A percentile compares a stretch with the other conserved stretches of the same genome.
phyloP scores from a whole-genome alignment of 2,888 invertebrate genomes.

The Lasioglossum pauxillum region DNA sequence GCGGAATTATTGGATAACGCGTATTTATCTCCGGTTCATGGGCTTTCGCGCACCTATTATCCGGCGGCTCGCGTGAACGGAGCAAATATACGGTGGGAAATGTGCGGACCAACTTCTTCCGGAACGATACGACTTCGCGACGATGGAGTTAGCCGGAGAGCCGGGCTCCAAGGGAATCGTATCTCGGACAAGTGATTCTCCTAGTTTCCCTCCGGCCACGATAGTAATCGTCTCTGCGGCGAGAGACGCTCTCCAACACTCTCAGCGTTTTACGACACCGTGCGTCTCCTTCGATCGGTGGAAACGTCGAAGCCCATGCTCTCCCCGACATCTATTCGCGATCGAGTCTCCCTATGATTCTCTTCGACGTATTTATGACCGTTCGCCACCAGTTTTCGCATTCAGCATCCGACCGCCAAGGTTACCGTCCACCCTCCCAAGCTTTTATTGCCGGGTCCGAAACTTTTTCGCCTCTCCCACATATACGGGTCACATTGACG shows the following conservation, averaged over 20 bases:
- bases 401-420: constrained; percentile 3
- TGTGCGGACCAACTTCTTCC: not conserved
- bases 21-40: constrained; percentile 38
- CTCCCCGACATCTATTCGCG: not conserved
- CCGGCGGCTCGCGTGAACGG: not conserved
- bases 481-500: not conserved
- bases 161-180: not conserved
- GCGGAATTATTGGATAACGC: constrained; percentile 39
- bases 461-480: constrained; percentile 4
- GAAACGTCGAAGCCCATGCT: not conserved
- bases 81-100: not conserved
- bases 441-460: constrained; percentile 16
- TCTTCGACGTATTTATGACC: not conserved
- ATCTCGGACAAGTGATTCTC: constrained; percentile 31
- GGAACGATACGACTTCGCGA: constrained; percentile 5
- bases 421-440: not conserved
- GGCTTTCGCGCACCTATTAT: constrained; percentile 11
- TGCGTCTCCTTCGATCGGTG: not conserved
- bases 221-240: constrained; percentile 21
- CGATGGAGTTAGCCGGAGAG: constrained; percentile 6
- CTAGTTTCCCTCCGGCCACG: not conserved
- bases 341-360: constrained; percentile 2
- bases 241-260: not conserved
- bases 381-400: not conserved
- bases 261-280: constrained; percentile 17